Evolutionary conservation across 2,888 invertebrate species (phyloP).

Genomic region (Drosophila limbata): DNA sequence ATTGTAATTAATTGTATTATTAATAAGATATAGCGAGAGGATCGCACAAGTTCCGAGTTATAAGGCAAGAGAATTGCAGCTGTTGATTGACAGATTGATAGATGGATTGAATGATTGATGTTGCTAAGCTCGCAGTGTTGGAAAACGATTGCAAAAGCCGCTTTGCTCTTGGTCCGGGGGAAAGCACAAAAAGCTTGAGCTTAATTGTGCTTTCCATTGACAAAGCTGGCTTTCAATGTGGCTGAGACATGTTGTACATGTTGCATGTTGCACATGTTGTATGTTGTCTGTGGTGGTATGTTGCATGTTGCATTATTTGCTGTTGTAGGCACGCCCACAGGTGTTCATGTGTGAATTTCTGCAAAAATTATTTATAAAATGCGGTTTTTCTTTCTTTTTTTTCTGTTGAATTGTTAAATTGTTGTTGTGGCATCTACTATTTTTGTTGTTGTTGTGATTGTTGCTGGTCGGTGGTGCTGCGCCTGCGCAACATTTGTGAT

Average conservation of each 20-base stretch:
- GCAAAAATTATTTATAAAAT: constrained; percentile 72
- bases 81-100: constrained; percentile 37
- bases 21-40: constrained; percentile 58
- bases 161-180: constrained; percentile 33
- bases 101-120: constrained; percentile 14
- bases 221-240: constrained; percentile 27
- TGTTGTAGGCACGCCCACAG: constrained; percentile 83
- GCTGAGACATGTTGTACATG: constrained; percentile 29
- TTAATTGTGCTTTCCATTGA: constrained; percentile 71
- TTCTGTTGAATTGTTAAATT: constrained; percentile 38
- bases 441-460: constrained; percentile 36
- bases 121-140: constrained; percentile 25
- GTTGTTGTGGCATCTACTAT: constrained; percentile 3
- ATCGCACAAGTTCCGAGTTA: constrained; percentile 52
- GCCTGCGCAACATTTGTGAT: constrained; percentile 72
- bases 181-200: constrained; percentile 74
- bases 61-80: constrained; percentile 77
- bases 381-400: constrained; percentile 28
- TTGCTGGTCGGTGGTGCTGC: constrained; percentile 68
- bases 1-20: constrained; percentile 70
- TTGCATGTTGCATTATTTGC: constrained; percentile 25
- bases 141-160: constrained; percentile 23
- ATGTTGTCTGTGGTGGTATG: constrained; percentile 27
- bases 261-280: constrained; percentile 32
- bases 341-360: constrained; percentile 84